phyloP scores from a whole-genome alignment of 2,888 invertebrate species.

The Gisinianus flammeolus region DNA sequence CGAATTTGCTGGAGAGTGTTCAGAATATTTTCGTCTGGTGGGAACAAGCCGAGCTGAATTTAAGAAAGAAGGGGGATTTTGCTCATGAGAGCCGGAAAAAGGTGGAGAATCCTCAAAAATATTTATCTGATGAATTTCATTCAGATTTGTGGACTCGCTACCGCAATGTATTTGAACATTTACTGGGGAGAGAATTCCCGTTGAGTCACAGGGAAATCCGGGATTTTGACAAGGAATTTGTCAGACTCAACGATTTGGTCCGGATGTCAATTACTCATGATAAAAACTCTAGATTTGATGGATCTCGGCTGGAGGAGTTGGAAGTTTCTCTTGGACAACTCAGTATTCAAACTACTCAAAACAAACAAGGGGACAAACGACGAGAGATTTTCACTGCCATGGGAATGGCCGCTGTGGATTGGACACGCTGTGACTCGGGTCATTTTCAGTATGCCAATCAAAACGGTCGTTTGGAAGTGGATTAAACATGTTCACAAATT shows the following conservation, averaged over 20 bases:
- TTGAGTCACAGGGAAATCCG: background rate
- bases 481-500: no score
- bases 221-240: background rate
- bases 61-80: background rate
- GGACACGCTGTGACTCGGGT: background rate
- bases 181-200: background rate
- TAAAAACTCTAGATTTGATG: background rate
- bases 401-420: background rate
- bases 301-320: background rate
- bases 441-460: no score
- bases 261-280: no score
- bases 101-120: background rate
- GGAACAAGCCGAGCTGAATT: background rate
- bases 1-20: background rate
- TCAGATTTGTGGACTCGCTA: background rate
- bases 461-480: no score
- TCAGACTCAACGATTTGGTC: background rate
- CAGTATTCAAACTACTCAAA: background rate
- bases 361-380: background rate
- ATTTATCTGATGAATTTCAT: background rate
- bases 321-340: background rate
- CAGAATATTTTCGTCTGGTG: background rate
- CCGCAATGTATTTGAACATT: background rate
- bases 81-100: background rate
- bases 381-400: background rate